Conservation (phyloP, 2,797 vertebrate genomes). For the Parambassis ranga region DNA sequence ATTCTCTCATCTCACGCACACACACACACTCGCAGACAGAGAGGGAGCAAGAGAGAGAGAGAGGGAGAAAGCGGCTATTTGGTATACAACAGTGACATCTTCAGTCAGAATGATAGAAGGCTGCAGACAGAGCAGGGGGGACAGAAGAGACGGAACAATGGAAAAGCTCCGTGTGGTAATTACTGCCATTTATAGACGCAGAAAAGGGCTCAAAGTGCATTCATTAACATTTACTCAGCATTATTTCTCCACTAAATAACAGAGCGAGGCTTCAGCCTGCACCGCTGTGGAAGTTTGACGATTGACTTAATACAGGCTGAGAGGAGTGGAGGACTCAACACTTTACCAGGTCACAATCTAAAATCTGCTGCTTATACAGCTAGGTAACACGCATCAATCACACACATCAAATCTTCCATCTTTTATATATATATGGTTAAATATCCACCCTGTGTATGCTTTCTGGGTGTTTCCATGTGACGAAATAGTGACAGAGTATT, state of each 20-base stretch:
- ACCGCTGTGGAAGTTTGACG: neutral
- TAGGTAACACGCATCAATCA: too few species aligned
- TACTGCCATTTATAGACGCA: slow-evolving; percentile 68
- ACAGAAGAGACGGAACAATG: slow-evolving; percentile 35
- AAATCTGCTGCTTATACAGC: too few species aligned
- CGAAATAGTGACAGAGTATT: neutral
- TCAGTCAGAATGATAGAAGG: slow-evolving; percentile 57
- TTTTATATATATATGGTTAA: too few species aligned
- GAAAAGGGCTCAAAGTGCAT: slow-evolving; percentile 60
- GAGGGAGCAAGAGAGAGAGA: neutral
- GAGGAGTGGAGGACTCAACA: neutral
- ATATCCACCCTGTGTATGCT: too few species aligned
- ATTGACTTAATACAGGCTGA: slow-evolving; percentile 3
- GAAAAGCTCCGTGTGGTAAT: slow-evolving; percentile 51
- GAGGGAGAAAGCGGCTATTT: slow-evolving; percentile 45
- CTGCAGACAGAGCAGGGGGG: neutral
- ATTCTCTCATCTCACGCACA: slow-evolving; percentile 16
- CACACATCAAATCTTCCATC: too few species aligned
- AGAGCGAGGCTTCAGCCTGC: neutral
- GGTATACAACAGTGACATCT: slow-evolving; percentile 84
- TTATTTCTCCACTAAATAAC: slow-evolving; percentile 18
- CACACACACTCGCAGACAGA: slow-evolving; percentile 9
- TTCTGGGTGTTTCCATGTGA: neutral
- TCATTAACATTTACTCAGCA: slow-evolving; percentile 71
- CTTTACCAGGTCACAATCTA: too few species aligned